Base-by-base conservation (phyloP, 1,140 invertebrate species). In the Helicoverpa armigera region DNA sequence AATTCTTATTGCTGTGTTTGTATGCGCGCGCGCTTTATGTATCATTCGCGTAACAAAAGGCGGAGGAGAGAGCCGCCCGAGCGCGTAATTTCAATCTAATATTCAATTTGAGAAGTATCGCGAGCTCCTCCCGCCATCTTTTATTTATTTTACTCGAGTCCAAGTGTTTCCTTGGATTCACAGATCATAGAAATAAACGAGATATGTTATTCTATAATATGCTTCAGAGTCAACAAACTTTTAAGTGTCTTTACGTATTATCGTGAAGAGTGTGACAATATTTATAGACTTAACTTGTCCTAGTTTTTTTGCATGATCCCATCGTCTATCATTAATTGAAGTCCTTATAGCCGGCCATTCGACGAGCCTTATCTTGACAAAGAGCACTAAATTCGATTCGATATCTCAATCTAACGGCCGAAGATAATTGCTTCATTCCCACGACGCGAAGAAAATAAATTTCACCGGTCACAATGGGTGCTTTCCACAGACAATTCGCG, bases 71-170 rank as follows among this genome's bases (percentile, higher is more conserved):
- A 88, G 85, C 89, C 89, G 89, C 88, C 88, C 87, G 90, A 90
- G 90, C 91, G 91, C 88, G 91, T 94, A 94, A 93, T 94, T 94
- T 91, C 92, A 94, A 93, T 94, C 89, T 94, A 91, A 94, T 94
- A 94, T 93, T 93, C 90, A 93, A 92, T 92, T 93, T 93, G 91
- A 92, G 87, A 91, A 90, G 89, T 91, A 92, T 90, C 88, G 87
- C 86, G 87, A 87, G 88, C 80, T 88, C 85, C 85, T 76, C 80
- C 83, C 82, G 87, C 85, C 88, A 89, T 91, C 87, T 92, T 91
- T 90, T 92, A 91, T 92, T 92, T 92, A 92, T 93, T 88, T 82
- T 88, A 87, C 83, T 89, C 79, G 79, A 84, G 79, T 88, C 78
- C 81, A 86, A 91, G 83, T 87, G 84, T 91, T 88, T 90, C 87